Evolutionary conservation across 2,888 invertebrate species (phyloP).

Genomic region (Dasysyrphus albostriatus): DNA sequence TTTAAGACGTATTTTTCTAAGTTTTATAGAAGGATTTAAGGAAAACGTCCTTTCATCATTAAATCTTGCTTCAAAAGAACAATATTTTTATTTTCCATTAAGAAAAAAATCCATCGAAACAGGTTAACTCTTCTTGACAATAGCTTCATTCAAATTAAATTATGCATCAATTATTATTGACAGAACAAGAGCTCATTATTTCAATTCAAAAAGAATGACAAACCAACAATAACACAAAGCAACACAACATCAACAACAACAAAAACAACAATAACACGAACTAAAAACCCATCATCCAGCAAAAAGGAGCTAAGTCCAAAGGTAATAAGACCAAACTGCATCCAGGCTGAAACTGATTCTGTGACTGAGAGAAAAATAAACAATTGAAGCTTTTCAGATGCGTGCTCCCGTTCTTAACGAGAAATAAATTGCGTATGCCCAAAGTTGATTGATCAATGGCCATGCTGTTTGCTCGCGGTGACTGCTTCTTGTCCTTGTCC

Average conservation of each 20-base stretch:
- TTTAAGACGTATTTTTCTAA: too few relatives aligned
- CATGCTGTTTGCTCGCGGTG: conserved; percentile 69
- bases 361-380: conserved; percentile 16
- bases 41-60: not conserved
- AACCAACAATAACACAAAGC: conserved; percentile 19
- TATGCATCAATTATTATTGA: conserved; percentile 76
- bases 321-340: not conserved
- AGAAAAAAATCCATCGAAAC: not conserved
- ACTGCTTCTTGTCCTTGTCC: conserved; percentile 74
- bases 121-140: conserved; percentile 26
- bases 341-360: not conserved
- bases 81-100: not conserved
- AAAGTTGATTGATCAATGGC: conserved; percentile 76
- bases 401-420: conserved; percentile 75
- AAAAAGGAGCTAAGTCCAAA: conserved; percentile 14
- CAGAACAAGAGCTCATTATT: conserved; percentile 76
- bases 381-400: conserved; percentile 61
- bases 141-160: conserved; percentile 74
- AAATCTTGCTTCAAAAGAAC: not conserved
- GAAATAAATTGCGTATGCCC: conserved; percentile 76
- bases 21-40: too few relatives aligned
- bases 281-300: not conserved
- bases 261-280: not conserved
- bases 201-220: conserved; percentile 53
- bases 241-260: conserved; percentile 9